Base-by-base conservation (phyloP, 2,888 invertebrate species). In the Suillia variegata region DNA sequence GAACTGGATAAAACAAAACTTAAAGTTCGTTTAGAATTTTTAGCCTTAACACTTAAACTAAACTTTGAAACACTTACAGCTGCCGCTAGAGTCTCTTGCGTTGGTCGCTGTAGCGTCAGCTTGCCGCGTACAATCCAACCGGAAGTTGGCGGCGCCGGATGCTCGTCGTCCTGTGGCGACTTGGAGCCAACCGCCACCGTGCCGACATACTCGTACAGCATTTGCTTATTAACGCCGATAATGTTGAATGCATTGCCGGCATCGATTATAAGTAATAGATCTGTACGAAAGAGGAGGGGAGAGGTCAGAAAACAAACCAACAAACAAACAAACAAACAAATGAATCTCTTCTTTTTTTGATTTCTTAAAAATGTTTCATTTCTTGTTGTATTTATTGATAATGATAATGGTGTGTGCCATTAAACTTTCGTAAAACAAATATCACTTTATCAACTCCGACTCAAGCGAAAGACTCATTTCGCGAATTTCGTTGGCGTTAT, bases 201-300 rank as follows among this genome's bases (percentile, higher is more conserved):
- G 62, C 82, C 82, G 52, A 76, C 79, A 71, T 81, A 82, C 61
- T 82, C 81, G 69, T 82, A 82, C n/a, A 81, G 75, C 75, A 80
- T 79, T 74, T 82, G 82, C 68, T 80, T 79, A 64, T 82, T 77
- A 64, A 79, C 66, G 54, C 76, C 81, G 63, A 80, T 80, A 61
- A 81, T 76, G 70, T 79, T 76, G 67, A 81, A 80, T 56, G 78
- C 70, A 69, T 70, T 73, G 69, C 70, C 67, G 69, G 75, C 73
- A 62, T 73, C 62, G 62, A 76, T 65, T 53, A 68, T 64, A 66
- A 78, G 63, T 69, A 78, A 75, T 56, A 79, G 58, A 75, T 72
- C 76, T 76, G 69, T 57, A 58, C 49, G 22, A n/a, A 20, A 24
- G 22, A 20, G 20, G 50, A 50, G 15, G 42, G 18, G 42, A 42